These are phyloP conservation scores for Microcebus ravelobensis DNA, from an alignment of 2,113 vertebrate genomes.

Conservation along the genomic window DNA sequence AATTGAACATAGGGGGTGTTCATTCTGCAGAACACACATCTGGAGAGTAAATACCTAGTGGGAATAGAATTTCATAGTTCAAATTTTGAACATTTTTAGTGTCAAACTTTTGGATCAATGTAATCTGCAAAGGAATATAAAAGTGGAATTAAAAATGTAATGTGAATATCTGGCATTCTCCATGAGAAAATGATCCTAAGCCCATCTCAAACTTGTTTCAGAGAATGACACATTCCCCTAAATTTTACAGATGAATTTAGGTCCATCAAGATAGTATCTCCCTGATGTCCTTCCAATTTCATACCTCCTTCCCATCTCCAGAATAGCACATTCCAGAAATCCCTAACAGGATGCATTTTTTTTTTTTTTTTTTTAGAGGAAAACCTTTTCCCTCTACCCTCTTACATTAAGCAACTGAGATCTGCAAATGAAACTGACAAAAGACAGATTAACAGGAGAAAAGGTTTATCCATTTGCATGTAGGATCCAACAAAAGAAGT, in stretches of 20 bases:
- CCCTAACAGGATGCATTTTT: not conserved
- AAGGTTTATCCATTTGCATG: not conserved
- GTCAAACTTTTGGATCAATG: constrained; percentile 52
- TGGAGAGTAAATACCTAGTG: constrained; percentile 58
- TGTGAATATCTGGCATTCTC: not conserved
- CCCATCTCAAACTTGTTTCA: not conserved
- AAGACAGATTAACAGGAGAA: not conserved
- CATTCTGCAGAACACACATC: constrained; percentile 60
- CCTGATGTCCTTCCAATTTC: not conserved
- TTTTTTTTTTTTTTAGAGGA: not conserved
- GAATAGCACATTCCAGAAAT: not conserved
- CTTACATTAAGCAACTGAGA: not conserved
- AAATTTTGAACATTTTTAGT: constrained; percentile 48
- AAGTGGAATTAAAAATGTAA: constrained; percentile 33
- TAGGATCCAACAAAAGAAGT: not conserved
- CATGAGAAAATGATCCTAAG: not conserved
- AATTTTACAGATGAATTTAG: not conserved
- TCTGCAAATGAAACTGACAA: constrained; percentile 3
- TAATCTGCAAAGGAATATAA: constrained; percentile 23
- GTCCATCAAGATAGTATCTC: not conserved
- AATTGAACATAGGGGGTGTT: constrained; percentile 45
- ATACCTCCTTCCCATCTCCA: not conserved
- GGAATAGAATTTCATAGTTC: constrained; percentile 43
- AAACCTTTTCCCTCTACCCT: not conserved
- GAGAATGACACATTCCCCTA: not conserved